These are phyloP conservation scores for Silurus meridionalis DNA, from an alignment of 2,113 vertebrate genomes.

Conservation along the genomic window DNA sequence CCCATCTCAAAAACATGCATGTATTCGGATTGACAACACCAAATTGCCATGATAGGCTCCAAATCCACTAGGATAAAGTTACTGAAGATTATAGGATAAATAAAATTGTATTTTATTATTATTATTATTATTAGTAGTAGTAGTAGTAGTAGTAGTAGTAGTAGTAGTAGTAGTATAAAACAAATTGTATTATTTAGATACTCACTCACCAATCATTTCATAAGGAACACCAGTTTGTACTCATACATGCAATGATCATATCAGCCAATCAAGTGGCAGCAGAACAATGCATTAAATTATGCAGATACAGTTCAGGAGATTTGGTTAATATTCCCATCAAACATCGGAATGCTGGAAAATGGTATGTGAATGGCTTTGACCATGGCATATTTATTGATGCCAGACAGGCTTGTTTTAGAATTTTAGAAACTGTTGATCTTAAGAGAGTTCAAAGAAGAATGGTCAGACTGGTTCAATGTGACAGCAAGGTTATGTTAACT, in stretches of 20 bases:
- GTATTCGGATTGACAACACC: background rate
- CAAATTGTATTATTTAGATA: background rate
- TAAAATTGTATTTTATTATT: background rate
- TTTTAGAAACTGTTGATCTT: background rate
- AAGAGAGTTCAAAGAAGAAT: background rate
- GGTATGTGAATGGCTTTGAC: background rate
- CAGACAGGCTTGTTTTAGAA: background rate
- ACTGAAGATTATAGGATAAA: background rate
- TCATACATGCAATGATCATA: background rate
- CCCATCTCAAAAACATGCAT: background rate
- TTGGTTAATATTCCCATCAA: background rate
- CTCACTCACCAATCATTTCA: background rate
- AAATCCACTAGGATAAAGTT: background rate
- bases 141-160: background rate
- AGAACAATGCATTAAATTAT: background rate
- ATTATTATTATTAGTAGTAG: background rate
- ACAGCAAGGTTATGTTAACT: background rate
- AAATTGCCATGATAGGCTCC: background rate
- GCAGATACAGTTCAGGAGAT: background rate
- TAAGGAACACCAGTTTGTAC: background rate
- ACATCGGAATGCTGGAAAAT: background rate
- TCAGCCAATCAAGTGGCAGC: background rate
- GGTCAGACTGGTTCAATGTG: background rate
- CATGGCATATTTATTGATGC: background rate
- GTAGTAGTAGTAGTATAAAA: background rate